Base-by-base conservation (phyloP, 35 echinoderm and acorn worm genomes). In the Ophioderma brevispina region DNA sequence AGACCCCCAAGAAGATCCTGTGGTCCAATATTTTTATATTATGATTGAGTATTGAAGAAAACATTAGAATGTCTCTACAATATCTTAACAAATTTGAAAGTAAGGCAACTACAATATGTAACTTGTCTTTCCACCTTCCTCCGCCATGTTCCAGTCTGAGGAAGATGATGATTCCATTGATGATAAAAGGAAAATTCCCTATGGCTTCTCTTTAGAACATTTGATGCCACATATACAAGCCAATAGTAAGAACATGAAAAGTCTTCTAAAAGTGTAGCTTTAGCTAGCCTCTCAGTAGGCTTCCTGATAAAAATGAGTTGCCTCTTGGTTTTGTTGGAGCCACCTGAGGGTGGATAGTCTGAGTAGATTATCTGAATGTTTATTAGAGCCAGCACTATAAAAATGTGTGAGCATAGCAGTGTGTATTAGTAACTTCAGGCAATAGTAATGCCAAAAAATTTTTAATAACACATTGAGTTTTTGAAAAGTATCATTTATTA, bases 161-260 rank as follows among this genome's bases (percentile, higher is more conserved):
- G 56, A 64, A 40, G 97, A 99, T 79, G 97, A 99, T 79, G 97
- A 95, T 41, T 78, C 83, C 32, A 42, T 93, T 6, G 91, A 84
- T 0, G 93, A 95, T 13, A 88, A 64, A 23, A 85, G 77, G 13
- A 98, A 95, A 79, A 95, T 93, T 88, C 97, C 97, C n/a, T 99
- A 95, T 91, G 97, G 97, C 37, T 95, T 91, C 10, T 95, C 97
- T 31, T 94, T 33, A 91, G 97, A 33, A 99, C 97, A 3, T 99
- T 99, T 86, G 97, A 99, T 95, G 94, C 93, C 46, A 99, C 97
- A 30, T 91, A 99, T 99, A 99, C 88, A 99, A 95, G 82, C 97
- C 34, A 99, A 95, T 17, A 94, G 97, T 99, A 86, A 78, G 75
- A 31, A 33, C 11, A 10, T 46, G 41, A 46, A 8, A 4, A 46